These are phyloP conservation scores for Cantharis lateralis DNA, from an alignment of 2,888 invertebrate species.

Conservation along the genomic window DNA sequence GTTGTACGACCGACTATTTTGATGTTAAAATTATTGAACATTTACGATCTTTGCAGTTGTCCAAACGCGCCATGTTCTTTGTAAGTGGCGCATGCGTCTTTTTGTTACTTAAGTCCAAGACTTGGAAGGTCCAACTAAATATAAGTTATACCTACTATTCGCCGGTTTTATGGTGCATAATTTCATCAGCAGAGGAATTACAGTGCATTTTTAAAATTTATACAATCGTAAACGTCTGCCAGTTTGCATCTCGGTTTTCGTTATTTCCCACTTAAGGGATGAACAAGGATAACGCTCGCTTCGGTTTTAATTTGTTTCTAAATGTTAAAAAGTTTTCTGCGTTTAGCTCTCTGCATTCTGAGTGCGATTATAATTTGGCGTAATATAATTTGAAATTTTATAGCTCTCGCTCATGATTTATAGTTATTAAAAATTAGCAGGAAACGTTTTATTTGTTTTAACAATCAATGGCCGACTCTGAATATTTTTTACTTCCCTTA, in stretches of 20 bases:
- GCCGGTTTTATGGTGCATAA: slow-evolving; percentile 52
- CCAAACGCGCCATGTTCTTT: slow-evolving; percentile 20
- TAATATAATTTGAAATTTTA: slow-evolving; percentile 52
- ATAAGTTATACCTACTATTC: slow-evolving; percentile 45
- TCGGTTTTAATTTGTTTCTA: slow-evolving; percentile 40
- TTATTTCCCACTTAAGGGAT: slow-evolving; percentile 43
- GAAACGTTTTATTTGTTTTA: slow-evolving; percentile 31
- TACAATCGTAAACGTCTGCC: slow-evolving; percentile 42
- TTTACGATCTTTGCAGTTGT: slow-evolving; percentile 33
- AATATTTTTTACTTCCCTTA: not conserved
- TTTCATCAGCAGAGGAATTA: slow-evolving; percentile 51
- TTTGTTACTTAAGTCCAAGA: slow-evolving; percentile 19
- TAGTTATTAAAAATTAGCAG: slow-evolving; percentile 51
- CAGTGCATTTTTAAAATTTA: slow-evolving; percentile 50
- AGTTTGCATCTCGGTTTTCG: slow-evolving; percentile 46
- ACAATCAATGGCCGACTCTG: slow-evolving; percentile 13
- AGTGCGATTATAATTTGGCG: slow-evolving; percentile 49
- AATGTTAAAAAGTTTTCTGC: slow-evolving; percentile 39
- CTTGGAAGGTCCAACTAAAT: slow-evolving; percentile 39
- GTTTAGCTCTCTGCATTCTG: slow-evolving; percentile 39
- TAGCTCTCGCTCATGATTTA: slow-evolving; percentile 49
- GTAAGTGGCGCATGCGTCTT: slow-evolving; percentile 21
- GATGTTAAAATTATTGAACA: slow-evolving; percentile 37
- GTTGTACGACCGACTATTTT: slow-evolving; percentile 30
- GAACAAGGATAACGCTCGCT: slow-evolving; percentile 32